A percentile compares a stretch with the other conserved stretches of the same genome.
phyloP scores from a whole-genome alignment of 2,888 invertebrate genomes.

The Sericinus montela region DNA sequence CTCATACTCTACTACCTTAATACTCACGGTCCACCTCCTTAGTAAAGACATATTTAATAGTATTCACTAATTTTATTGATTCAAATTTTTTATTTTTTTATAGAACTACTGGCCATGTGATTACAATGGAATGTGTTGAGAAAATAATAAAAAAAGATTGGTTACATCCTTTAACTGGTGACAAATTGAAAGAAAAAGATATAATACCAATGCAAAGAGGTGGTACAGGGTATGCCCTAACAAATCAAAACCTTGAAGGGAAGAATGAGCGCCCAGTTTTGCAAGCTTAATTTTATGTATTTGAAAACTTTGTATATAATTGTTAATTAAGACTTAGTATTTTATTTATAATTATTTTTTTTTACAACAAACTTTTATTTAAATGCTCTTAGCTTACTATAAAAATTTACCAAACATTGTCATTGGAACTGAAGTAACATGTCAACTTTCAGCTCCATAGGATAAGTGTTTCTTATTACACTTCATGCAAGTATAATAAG shows the following conservation, averaged over 20 bases:
- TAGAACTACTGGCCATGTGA: constrained; percentile 91
- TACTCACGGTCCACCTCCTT: no score
- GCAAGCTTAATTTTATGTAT: constrained; percentile 80
- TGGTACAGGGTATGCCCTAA: constrained; percentile 95
- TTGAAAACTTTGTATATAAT: not conserved
- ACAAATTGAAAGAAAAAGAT: constrained; percentile 92
- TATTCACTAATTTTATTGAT: no score
- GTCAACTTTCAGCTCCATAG: no score
- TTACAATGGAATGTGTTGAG: constrained; percentile 97
- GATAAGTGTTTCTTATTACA: no score
- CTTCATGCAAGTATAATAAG: no score
- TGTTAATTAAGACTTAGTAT: not conserved
- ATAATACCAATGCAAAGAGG: constrained; percentile 96
- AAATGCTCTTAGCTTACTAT: no score
- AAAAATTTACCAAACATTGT: no score
- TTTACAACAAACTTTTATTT: no score
- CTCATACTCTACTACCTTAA: no score
- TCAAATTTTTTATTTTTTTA: constrained; percentile 23
- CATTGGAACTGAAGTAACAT: no score
- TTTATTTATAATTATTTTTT: no score
- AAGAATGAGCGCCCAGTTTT: constrained; percentile 90
- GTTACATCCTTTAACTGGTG: constrained; percentile 94
- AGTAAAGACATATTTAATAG: no score
- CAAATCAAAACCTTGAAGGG: constrained; percentile 90
- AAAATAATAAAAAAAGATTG: constrained; percentile 98